Evolutionary conservation across 2,113 vertebrate genomes (phyloP), one percentile per base, ranked within the genome.

Genomic region (Istiophorus platypterus): DNA sequence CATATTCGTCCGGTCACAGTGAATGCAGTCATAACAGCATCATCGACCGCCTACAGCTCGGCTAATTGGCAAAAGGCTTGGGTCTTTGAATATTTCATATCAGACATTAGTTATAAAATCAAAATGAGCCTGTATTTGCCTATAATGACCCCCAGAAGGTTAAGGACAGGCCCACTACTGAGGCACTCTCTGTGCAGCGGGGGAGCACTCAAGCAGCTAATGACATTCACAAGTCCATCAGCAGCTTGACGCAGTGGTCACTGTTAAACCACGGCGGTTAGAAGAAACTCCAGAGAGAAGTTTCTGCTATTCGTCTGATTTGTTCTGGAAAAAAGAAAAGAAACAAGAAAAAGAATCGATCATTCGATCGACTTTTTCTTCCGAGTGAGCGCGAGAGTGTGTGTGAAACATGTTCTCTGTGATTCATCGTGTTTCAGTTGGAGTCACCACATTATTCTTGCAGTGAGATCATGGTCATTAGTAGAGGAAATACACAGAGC

Each of bases 11-110:
- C 71, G 45, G 52, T 73, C 22, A 56, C 64, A 78, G 42, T 22
- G 62, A 72, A 70, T 2, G 7, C 68, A 80, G 41, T 82, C 77
- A 64, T 15, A 42, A 61, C 67, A 65, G 78, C 80, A 64, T 69
- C 74, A 80, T 65, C 13, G 58, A 85, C 84, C 74, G 47, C 83
- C 85, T 57, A 84, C 88, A 76, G 78, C 72, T 81, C 12, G 51
- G 70, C 86, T 91, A 91, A 92, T 87, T 91, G 85, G 74, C 54
- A 80, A 61, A 61, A 81, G 65, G 41, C 63, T 70, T 15, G 6
- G 58, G 5, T 41, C 42, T 11, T 73, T 91, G 72, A 93, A 91
- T 93, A 89, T 92, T 91, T 92, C 31, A 92, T 90, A 72, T 45
- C 84, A 85, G 70, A 86, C 79, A 86, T 88, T 84, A 88, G 78